Evolutionary conservation across 1,140 invertebrate genomes (phyloP), one percentile per base, ranked within the genome.

Genomic region (Scaptomyza graminum): DNA sequence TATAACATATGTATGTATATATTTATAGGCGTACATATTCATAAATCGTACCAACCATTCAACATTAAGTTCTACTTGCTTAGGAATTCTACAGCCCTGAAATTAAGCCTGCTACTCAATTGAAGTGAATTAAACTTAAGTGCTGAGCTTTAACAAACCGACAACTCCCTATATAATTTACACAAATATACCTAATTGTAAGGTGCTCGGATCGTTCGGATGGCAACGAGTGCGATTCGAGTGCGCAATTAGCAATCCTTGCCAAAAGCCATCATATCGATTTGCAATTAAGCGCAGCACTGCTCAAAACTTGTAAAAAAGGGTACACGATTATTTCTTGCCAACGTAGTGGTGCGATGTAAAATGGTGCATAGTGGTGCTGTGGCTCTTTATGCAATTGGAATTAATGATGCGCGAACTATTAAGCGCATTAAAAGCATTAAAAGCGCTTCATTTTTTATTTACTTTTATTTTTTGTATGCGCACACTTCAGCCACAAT

Each of bases 341-440:
- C 6, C 54, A 18, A 52, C 0, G 5, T 46, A 15, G 55, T 41
- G n/a, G 6, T 28, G 7, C 11, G 47, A 16, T 46, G 5, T 13
- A 22, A 12, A 16, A 18, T 51, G 47, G 41, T 16, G 11, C 18
- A 15, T 16, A 18, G 28, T 25, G 62, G 16, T 13, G 47, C n/a
- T 37, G 13, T 25, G 37, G 46, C 47, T 57, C 64, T 64, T 70
- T 64, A 64, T 83, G 75, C 71, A 79, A 79, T 79, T 65, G 79
- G 74, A 87, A 70, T 87, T 88, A 87, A 87, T 87, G 82, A 82
- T 73, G 83, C 83, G 75, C 83, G 70, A 82, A 88, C 82, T 88
- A 87, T 87, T 82, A 87, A 87, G 75, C 67, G 64, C 79, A 82
- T 87, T 87, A 88, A 87, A 51, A 61, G 83, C 73, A 55, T 81